A percentile compares a stretch with the other conserved stretches of the same genome.
phyloP scores from a whole-genome alignment of 2,888 invertebrate genomes.

The Spialia ferax region DNA sequence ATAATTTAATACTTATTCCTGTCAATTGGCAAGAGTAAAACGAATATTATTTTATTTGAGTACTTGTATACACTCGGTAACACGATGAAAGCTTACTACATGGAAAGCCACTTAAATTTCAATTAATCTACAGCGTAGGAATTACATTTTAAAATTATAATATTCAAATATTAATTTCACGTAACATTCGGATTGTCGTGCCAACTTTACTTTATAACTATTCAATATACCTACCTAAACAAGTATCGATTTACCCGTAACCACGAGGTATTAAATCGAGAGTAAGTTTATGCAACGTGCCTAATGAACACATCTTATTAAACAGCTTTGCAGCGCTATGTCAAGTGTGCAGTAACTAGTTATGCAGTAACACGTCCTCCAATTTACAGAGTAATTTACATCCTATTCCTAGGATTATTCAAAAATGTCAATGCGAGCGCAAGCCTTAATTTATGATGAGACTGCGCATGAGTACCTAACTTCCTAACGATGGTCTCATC shows the following conservation, averaged over 20 bases:
- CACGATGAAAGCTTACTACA: too few relatives aligned
- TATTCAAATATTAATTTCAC: too few relatives aligned
- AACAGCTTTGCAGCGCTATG: conserved; percentile 28
- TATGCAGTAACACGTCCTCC: conserved; percentile 31
- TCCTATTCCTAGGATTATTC: conserved; percentile 35
- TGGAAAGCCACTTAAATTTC: too few relatives aligned
- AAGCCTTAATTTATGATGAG: conserved; percentile 18
- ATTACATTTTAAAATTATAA: too few relatives aligned
- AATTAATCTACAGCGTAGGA: too few relatives aligned
- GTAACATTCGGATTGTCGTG: too few relatives aligned
- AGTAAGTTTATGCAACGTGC: conserved; percentile 11
- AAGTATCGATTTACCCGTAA: not conserved
- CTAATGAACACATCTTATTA: conserved; percentile 35
- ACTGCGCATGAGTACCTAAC: not conserved
- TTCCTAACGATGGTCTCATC: not conserved
- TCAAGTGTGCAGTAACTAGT: conserved; percentile 35
- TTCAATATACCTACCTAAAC: too few relatives aligned
- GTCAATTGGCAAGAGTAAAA: too few relatives aligned
- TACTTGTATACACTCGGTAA: too few relatives aligned
- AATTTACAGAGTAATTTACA: conserved; percentile 37
- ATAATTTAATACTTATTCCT: too few relatives aligned
- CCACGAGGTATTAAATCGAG: not conserved
- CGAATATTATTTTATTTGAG: too few relatives aligned
- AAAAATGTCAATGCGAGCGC: conserved; percentile 30
- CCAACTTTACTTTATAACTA: too few relatives aligned